Evolutionary conservation across 2,888 invertebrate genomes (phyloP), one percentile per base, ranked within the genome.

Genomic region (Trissonchulus sp.): DNA sequence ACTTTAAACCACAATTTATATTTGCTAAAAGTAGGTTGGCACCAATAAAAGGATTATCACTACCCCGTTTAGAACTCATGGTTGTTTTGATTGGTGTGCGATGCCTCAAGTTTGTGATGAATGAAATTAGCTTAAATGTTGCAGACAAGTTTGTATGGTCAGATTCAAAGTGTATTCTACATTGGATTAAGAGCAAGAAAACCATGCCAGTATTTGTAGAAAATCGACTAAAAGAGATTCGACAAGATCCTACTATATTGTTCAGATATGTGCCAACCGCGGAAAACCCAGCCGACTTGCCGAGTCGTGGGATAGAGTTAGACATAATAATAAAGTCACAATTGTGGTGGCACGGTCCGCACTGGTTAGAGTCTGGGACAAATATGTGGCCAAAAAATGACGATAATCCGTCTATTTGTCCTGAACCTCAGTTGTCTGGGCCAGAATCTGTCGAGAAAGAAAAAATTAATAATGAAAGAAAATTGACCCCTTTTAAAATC

Each of bases 31-130:
- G 31, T 15, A 30, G 65, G 28, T 30, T 65, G 18, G 65, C 65
- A 18, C 65, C 65, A 8, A 34, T 65, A 65, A 65, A 65, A 65
- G 28, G 8, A 8, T 65, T 65, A 34, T 65, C 65, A 65, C 28
- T 65, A 65, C 65, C 65, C 8, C 8, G 65, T 18, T 30, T 65
- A n/a, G 65, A 65, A n/a, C n/a, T 65, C 8, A 65, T 65, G 65
- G 65, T 34, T 8, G 8, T 65, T 3, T 8, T 65, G 15, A 65
- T 65, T 30, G 65, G 65, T 3, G 34, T 34, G 15, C 65, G 65
- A 8, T 34, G 28, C 18, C 15, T 65, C 8, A 8, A 65, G n/a
- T 65, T 65, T n/a, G 65, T 65, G 8, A 8, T 8, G 15, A 8
- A 15, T 30, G 31, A 65, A 34, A 31, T 65, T 18, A 3, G 34